These are phyloP conservation scores for Syngnathus rostellatus DNA, from an alignment of 2,797 vertebrate species.

Conservation along the genomic window DNA sequence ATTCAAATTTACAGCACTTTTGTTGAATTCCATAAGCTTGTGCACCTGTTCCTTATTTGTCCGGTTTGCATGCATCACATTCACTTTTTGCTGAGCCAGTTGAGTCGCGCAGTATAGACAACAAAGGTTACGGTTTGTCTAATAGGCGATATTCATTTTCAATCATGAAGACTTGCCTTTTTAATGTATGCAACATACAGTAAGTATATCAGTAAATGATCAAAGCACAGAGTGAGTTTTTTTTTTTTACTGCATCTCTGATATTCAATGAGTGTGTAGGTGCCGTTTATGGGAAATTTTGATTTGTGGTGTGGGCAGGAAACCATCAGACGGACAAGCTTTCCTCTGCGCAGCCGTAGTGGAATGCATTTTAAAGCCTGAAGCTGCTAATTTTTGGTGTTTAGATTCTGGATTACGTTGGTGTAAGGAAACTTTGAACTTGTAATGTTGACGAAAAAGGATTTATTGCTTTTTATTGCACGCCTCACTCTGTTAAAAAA, in stretches of 20 bases:
- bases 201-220: neutral
- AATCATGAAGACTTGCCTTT: neutral
- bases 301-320: slow-evolving; percentile 49
- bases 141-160: neutral
- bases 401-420: slow-evolving; percentile 18
- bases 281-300: slow-evolving; percentile 31
- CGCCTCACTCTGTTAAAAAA: neutral
- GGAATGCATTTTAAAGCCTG: slow-evolving; percentile 38
- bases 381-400: slow-evolving; percentile 13
- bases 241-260: slow-evolving; percentile 16
- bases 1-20: neutral
- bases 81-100: neutral
- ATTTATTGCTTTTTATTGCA: neutral
- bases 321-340: slow-evolving; percentile 56
- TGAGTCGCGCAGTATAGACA: neutral
- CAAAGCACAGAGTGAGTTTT: neutral
- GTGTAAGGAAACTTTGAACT: neutral
- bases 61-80: neutral
- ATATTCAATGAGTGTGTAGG: slow-evolving; percentile 42
- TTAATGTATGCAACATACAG: neutral
- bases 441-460: neutral
- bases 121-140: neutral
- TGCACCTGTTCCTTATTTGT: neutral
- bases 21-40: neutral
- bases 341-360: slow-evolving; percentile 31